Conservation (phyloP, 92 coral and sea anemone genomes). For the Nematostella vectensis region DNA sequence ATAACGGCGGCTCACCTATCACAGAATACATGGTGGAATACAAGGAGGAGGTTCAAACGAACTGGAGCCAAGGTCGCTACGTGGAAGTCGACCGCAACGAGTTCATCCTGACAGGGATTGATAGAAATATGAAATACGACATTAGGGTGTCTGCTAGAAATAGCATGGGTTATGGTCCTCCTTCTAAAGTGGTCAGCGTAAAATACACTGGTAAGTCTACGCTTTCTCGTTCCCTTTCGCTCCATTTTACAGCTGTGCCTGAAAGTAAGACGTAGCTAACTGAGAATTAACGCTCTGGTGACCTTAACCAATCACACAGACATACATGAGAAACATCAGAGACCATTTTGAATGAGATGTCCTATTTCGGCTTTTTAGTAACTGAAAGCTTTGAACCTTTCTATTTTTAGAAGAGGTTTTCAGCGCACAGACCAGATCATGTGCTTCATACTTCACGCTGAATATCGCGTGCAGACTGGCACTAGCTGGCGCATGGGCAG, state of each 20-base stretch:
- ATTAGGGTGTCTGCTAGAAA: constrained; percentile 21
- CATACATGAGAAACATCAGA: too few relatives aligned
- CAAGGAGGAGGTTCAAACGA: constrained; percentile 10
- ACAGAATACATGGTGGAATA: constrained; percentile 11
- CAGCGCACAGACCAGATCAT: neutral
- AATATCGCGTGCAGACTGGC: too few relatives aligned
- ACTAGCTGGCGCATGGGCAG: too few relatives aligned
- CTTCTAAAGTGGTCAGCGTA: constrained; percentile 11
- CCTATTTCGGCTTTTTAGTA: neutral
- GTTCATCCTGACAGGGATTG: constrained; percentile 10
- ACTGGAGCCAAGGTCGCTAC: constrained; percentile 22
- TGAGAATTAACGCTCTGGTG: too few relatives aligned
- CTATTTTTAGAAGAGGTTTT: neutral
- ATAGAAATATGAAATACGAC: constrained; percentile 2
- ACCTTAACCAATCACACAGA: too few relatives aligned
- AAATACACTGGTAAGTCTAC: constrained; percentile 17
- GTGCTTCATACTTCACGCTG: too few relatives aligned
- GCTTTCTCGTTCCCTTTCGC: neutral
- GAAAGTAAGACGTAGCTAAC: too few relatives aligned
- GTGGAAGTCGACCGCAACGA: constrained; percentile 8
- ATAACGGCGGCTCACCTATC: constrained; percentile 19
- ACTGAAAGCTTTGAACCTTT: neutral
- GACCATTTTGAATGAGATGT: too few relatives aligned
- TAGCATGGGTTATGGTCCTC: constrained; percentile 16
- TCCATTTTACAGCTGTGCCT: too few relatives aligned